phyloP scores from a whole-genome alignment of 2,113 vertebrate genomes.

The Erythrocercus mccallii region DNA sequence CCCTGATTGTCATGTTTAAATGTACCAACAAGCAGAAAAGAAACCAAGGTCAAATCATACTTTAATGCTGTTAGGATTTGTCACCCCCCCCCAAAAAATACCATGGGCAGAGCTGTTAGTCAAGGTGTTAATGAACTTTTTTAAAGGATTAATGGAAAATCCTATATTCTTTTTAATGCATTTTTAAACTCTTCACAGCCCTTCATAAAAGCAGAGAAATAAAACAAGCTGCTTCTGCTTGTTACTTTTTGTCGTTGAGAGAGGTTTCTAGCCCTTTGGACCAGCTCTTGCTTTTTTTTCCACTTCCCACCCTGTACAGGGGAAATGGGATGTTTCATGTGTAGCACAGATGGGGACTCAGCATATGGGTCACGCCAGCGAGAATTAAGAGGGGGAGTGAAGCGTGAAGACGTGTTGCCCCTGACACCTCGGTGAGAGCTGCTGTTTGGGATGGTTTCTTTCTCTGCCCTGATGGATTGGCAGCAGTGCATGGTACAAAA shows the following conservation, averaged over 20 bases:
- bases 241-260: rapidly evolving
- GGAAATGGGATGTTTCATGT: rapidly evolving
- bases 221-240: neutral
- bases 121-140: neutral
- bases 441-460: neutral
- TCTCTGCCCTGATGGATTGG: neutral
- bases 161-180: neutral
- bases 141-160: neutral
- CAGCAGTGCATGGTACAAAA: neutral
- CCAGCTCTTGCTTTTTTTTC: neutral
- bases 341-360: neutral
- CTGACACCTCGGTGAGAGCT: neutral
- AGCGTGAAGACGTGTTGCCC: neutral
- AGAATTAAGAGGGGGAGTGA: neutral
- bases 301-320: rapidly evolving
- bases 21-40: neutral
- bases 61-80: neutral
- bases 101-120: neutral
- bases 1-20: neutral
- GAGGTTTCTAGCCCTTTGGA: neutral
- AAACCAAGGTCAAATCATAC: neutral
- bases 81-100: neutral
- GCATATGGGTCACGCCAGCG: neutral
- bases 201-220: neutral
- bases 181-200: neutral